Percentiles rank a stretch among this genome's conserved stretches.
phyloP scores from a whole-genome alignment of 2,888 invertebrate genomes.

The Taphrorychus bicolor region DNA sequence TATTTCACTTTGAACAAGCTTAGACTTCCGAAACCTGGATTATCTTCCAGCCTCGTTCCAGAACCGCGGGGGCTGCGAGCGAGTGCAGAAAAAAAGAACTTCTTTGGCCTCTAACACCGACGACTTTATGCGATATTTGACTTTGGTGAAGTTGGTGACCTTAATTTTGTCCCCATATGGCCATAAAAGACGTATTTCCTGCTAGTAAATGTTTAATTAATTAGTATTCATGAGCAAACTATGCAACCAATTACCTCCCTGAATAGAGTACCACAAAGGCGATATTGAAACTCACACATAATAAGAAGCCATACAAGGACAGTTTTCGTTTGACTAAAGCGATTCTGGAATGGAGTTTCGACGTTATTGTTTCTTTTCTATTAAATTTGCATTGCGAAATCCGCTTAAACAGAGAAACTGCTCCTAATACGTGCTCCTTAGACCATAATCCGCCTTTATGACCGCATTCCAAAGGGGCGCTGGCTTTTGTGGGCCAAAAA shows the following conservation, averaged over 20 bases:
- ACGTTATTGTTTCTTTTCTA: neutral
- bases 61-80: neutral
- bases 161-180: no score
- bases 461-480: neutral
- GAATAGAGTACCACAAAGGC: neutral
- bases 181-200: no score
- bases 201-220: neutral
- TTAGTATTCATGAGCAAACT: neutral
- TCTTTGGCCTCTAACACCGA: neutral
- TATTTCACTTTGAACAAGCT: constrained; percentile 44
- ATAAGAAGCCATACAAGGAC: neutral
- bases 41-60: neutral
- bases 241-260: neutral
- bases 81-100: neutral
- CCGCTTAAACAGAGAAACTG: neutral
- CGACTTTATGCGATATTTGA: neutral
- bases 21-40: constrained; percentile 42
- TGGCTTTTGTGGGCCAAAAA: neutral
- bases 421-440: neutral
- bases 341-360: neutral
- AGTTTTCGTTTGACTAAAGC: neutral
- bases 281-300: neutral
- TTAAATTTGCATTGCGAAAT: constrained; percentile 4
- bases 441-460: neutral
- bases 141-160: neutral